Evolutionary conservation across 92 coral and sea anemone genomes (phyloP), one percentile per base, ranked within the genome.

Genomic region (Montipora capitata): DNA sequence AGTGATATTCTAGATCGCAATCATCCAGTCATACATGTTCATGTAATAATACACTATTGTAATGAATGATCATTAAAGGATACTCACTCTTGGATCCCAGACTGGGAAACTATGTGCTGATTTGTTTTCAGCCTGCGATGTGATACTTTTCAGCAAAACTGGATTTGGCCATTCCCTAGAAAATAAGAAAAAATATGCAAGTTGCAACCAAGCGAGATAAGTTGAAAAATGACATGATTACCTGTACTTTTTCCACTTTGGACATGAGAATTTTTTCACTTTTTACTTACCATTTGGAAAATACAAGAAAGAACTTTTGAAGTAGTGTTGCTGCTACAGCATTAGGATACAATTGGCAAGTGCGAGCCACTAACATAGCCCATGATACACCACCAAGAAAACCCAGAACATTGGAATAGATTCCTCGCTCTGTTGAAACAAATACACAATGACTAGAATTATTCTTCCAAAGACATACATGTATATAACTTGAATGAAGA

Each of bases 331-430:
- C 93, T 42, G 99, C 95, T 13, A 90, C 96, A 68, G 99, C 99
- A 92, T 97, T 97, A 39, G 99, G 99, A 84, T 97, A 97, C 74
- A 97, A 86, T 69, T 97, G 99, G 79, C 99, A 97, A 10, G 99
- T 97, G 14, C 98, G 93, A 4, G 99, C 99, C 40, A 97, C 99
- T 80, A 97, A 92, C 98, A 97, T 97, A 18, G 99, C 99, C 99
- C 99, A 97, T 0, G 98, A 96, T 10, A 96, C 99, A n/a, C 99
- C 99, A 42, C 99, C 99, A 18, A 97, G 88, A 59, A 97, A 97
- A 51, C 98, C 99, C 71, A 97, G 88, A 11, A 93, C 98, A 89
- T 97, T 97, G 66, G 99, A 97, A 69, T 97, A 96, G 63, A 97
- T 92, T 7, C 99, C 99, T 75, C 90, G 89, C 52, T 97, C 99